Conservation (phyloP, 2,113 vertebrate species). For the Semnornis frantzii region DNA sequence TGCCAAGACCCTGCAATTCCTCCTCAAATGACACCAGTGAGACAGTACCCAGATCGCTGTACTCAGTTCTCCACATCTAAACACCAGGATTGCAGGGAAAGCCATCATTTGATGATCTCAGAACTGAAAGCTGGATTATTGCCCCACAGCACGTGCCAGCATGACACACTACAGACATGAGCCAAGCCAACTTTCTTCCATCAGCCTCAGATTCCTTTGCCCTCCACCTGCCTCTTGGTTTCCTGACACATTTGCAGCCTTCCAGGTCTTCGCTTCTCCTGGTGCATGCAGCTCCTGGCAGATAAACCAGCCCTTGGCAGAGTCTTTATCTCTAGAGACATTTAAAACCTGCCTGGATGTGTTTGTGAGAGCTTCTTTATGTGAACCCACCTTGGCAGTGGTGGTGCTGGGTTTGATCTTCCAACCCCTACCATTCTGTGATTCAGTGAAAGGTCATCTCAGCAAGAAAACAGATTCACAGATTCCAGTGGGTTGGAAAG, state of each 20-base stretch:
- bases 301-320: accelerated
- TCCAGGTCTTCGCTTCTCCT: not conserved
- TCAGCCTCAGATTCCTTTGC: not conserved
- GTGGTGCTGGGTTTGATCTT: no score
- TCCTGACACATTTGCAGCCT: not conserved
- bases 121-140: not conserved
- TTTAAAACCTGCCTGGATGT: no score
- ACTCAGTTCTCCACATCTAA: not conserved
- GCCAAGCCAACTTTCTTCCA: not conserved
- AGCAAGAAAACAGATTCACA: no score
- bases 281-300: accelerated
- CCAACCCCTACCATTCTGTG: no score
- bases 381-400: no score
- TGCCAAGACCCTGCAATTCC: not conserved
- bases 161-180: accelerated
- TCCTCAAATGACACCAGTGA: not conserved
- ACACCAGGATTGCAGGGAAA: not conserved
- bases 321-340: no score
- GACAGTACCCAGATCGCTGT: not conserved
- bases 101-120: not conserved
- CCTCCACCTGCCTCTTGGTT: accelerated
- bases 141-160: no score
- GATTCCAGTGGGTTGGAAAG: no score
- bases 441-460: no score
- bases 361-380: no score